A percentile compares a stretch with the other conserved stretches of the same genome.
Evolutionary conservation across 2,888 invertebrate genomes (phyloP).

Genomic region (Ornithoptera alexandrae): DNA sequence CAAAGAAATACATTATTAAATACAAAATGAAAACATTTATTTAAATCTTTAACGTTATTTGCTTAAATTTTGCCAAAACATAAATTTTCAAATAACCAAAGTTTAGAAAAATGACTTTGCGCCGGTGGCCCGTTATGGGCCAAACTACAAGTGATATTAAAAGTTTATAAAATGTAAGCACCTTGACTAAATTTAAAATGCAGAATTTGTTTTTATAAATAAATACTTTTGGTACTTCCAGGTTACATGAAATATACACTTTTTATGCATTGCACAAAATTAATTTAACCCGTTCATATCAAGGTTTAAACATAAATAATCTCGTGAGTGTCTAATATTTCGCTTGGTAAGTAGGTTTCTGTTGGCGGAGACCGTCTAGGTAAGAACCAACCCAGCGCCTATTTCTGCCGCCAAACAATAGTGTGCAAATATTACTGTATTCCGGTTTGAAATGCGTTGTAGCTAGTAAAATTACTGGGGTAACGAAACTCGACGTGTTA

Average conservation of each 20-base stretch:
- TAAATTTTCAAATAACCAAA: constrained; percentile 4
- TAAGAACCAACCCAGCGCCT: too few relatives aligned
- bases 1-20: background rate
- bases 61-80: background rate
- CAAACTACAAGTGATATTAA: constrained; percentile 18
- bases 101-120: constrained; percentile 4
- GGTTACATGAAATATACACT: background rate
- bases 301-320: background rate
- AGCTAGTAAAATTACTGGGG: too few relatives aligned
- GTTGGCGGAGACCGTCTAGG: too few relatives aligned
- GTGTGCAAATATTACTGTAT: too few relatives aligned
- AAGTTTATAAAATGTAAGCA: constrained; percentile 12
- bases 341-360: too few relatives aligned
- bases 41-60: background rate
- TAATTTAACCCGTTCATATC: background rate
- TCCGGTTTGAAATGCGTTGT: too few relatives aligned
- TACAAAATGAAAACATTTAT: background rate
- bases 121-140: background rate
- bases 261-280: background rate
- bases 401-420: too few relatives aligned
- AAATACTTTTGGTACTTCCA: background rate
- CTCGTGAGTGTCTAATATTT: too few relatives aligned
- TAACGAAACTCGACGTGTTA: too few relatives aligned
- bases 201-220: background rate
- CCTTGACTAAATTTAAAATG: constrained; percentile 6